Evolutionary conservation across 2,113 vertebrate species (phyloP).

Genomic region (Toxostoma redivivum): DNA sequence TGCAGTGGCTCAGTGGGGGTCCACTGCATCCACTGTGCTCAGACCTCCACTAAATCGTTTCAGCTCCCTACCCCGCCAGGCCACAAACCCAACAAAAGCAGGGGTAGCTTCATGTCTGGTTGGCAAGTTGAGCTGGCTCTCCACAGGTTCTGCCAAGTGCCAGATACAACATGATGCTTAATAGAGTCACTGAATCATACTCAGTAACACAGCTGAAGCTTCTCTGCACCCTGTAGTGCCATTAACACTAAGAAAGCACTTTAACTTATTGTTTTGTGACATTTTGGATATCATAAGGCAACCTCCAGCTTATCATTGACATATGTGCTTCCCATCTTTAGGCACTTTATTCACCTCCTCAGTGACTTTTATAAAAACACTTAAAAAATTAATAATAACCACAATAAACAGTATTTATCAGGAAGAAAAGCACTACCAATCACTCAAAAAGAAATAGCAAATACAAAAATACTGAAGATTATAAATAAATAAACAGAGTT

Average conservation of each 20-base stretch:
- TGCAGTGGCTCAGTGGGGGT: background rate
- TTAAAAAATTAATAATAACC: background rate
- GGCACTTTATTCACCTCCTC: background rate
- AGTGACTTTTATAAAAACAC: background rate
- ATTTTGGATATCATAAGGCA: background rate
- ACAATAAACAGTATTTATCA: background rate
- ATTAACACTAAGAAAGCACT: background rate
- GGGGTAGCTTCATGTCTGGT: background rate
- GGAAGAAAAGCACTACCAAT: background rate
- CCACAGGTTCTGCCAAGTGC: background rate
- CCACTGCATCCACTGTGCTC: background rate
- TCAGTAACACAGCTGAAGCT: background rate
- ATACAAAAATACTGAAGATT: background rate
- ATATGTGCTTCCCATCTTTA: background rate
- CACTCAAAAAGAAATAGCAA: background rate
- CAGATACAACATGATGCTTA: background rate
- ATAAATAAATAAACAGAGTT: background rate
- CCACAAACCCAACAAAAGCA: background rate
- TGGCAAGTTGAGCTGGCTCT: background rate
- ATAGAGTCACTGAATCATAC: background rate
- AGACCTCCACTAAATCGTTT: background rate
- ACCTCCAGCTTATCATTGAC: background rate
- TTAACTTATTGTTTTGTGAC: background rate
- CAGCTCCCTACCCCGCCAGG: fast-evolving
- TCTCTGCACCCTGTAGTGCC: background rate